Conservation (phyloP, 2,888 invertebrate species). For the Syritta pipiens region DNA sequence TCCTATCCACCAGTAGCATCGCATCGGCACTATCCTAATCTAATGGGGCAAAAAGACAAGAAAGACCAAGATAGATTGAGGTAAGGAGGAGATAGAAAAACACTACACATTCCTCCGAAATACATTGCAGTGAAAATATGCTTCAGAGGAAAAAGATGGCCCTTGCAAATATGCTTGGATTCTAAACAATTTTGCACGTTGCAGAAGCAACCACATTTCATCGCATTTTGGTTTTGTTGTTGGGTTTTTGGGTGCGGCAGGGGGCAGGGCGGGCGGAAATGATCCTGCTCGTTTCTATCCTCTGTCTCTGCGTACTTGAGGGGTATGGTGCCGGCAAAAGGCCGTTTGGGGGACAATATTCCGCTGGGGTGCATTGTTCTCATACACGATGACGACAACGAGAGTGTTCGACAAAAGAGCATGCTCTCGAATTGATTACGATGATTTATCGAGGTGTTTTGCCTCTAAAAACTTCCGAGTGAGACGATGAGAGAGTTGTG, state of each 20-base stretch:
- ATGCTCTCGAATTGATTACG: no score
- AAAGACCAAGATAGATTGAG: slow-evolving; percentile 1
- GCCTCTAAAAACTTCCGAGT: no score
- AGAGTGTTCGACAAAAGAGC: no score
- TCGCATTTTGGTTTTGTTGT: slow-evolving; percentile 26
- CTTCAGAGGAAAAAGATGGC: slow-evolving; percentile 14
- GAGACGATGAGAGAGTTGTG: no score
- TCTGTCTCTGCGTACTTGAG: no score
- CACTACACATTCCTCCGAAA: slow-evolving; percentile 45
- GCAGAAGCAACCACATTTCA: slow-evolving; percentile 49
- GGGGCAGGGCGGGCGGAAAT: no score
- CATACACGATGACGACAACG: no score
- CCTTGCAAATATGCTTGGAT: slow-evolving; percentile 48
- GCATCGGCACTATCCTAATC: slow-evolving; percentile 37
- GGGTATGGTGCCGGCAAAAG: no score
- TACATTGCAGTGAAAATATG: slow-evolving; percentile 62
- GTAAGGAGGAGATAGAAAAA: neutral
- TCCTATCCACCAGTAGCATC: slow-evolving; percentile 6
- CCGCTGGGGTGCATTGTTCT: no score
- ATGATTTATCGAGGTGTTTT: no score
- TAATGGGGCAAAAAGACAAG: neutral
- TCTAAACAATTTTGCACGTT: slow-evolving; percentile 68
- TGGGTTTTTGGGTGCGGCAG: slow-evolving; percentile 14
- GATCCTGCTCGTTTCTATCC: no score
- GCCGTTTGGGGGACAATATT: no score